These are phyloP conservation scores for Myotis lucifugus DNA, from an alignment of 2,113 vertebrate genomes.

Conservation along the genomic window DNA sequence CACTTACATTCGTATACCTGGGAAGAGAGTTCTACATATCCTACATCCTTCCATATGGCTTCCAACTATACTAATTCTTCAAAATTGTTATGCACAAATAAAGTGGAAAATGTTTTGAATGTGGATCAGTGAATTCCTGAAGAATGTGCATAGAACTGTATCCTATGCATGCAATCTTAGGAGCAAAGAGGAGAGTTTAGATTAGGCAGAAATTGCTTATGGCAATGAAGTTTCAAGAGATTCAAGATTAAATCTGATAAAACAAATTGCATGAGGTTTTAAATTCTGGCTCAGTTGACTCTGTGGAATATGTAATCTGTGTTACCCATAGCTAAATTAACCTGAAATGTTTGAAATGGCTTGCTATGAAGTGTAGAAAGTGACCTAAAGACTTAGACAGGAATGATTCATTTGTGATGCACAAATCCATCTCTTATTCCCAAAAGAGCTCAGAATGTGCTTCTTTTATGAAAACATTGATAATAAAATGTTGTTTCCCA, in stretches of 20 bases:
- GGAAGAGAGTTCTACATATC: background rate
- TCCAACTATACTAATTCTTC: background rate
- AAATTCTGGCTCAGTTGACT: background rate
- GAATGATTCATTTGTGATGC: background rate
- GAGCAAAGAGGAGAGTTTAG: background rate
- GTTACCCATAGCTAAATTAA: background rate
- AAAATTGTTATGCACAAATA: background rate
- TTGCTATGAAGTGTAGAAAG: background rate
- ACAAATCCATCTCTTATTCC: background rate
- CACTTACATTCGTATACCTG: rapidly evolving
- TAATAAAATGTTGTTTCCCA: background rate
- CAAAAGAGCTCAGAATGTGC: background rate
- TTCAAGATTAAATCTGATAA: background rate
- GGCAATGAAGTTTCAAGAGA: background rate
- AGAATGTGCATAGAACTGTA: background rate
- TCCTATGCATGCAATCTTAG: background rate
- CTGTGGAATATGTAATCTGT: background rate
- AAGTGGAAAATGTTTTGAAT: background rate
- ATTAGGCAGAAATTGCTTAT: background rate
- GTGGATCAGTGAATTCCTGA: background rate
- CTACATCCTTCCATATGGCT: background rate
- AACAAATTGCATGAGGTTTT: background rate
- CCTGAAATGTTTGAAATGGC: background rate
- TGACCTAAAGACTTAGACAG: background rate
- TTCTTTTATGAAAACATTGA: background rate